Evolutionary conservation across 1,140 invertebrate species (phyloP), one percentile per base, ranked within the genome.

Genomic region (Trachymyrmex cornetzi): DNA sequence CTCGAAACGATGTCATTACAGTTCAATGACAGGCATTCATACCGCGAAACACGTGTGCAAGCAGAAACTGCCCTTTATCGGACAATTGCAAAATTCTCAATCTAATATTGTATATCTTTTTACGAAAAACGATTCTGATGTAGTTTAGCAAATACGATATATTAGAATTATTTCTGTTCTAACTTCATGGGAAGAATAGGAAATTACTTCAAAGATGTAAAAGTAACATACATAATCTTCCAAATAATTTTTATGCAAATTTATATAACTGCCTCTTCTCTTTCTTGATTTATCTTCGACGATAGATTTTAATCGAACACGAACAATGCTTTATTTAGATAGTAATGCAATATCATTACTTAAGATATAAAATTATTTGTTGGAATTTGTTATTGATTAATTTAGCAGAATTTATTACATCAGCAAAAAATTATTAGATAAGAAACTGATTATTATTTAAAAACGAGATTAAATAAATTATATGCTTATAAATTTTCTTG

Each of bases 11-110:
- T 61, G 55, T 38, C 72, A 59, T 77, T 77, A 77, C 55, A 44
- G 74, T 61, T 77, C 74, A 77, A 77, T 61, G 55, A 77, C 24
- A 19, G 50, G 38, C 61, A 48, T 27, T 64, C 38, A 16, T 22
- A 16, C 19, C 12, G 38, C 57, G 19, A 64, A 79, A 44, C 14
- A 22, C 22, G 16, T 14, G 30, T 4, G 22, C 22, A 44, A 57
- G 66, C 16, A 74, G 55, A 61, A 77, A 27, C 34, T 34, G 14
- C 6, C 6, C 7, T 77, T 38, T 34, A 61, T 61, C 14, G 6
- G 22, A 61, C 55, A 44, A 34, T 22, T 77, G n/a, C n/a, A 38
- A 53, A 72, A 75, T 38, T 30, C 3, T 38, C 53, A 9, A 11
- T 38, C 0, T 22, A 24, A 38, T 19, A 38, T 38, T 38, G 7